Conservation (phyloP, 2,113 vertebrate species). For the Arizona elegans region DNA sequence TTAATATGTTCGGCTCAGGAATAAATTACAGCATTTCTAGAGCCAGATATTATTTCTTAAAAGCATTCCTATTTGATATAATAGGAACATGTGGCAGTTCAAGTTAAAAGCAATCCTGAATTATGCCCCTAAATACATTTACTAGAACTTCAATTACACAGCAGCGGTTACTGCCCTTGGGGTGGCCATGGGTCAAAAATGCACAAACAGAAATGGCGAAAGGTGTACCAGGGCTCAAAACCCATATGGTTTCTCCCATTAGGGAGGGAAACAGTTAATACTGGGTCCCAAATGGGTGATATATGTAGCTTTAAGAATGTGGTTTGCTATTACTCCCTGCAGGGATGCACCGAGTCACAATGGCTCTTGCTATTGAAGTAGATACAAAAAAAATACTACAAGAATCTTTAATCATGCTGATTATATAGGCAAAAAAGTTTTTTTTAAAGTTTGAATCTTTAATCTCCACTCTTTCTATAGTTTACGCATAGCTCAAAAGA, state of each 20-base stretch:
- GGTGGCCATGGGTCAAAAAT: background rate
- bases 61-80: background rate
- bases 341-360: background rate
- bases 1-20: background rate
- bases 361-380: background rate
- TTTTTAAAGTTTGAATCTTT: background rate
- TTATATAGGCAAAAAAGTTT: background rate
- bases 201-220: background rate
- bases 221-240: background rate
- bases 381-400: background rate
- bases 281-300: background rate
- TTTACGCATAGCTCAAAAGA: background rate
- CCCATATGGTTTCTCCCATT: background rate
- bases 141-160: background rate
- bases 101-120: background rate
- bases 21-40: background rate
- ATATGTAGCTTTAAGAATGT: background rate
- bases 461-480: background rate
- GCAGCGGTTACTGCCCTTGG: background rate
- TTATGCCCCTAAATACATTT: background rate
- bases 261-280: background rate
- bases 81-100: background rate
- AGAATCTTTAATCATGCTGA: background rate
- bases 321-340: background rate
- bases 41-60: background rate